These are phyloP conservation scores for Venturia canescens DNA, from an alignment of 1,140 invertebrate genomes.

Conservation along the genomic window DNA sequence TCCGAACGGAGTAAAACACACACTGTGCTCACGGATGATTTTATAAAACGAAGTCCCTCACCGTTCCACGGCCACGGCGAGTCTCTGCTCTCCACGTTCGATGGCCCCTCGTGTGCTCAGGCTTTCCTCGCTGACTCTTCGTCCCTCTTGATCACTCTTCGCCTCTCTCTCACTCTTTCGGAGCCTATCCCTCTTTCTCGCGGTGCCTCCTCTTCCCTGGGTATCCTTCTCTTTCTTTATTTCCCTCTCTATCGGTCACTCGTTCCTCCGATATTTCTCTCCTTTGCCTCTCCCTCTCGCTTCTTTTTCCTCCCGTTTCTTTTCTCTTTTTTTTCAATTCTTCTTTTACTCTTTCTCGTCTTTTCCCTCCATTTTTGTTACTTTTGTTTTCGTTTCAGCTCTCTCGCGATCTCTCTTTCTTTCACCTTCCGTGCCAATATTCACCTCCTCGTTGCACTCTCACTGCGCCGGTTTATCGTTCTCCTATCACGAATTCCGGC, in stretches of 20 bases:
- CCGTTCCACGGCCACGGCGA: slow-evolving; percentile 45
- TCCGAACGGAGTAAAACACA: background rate
- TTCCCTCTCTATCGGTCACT: background rate
- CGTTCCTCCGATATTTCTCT: background rate
- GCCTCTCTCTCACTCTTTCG: slow-evolving; percentile 3
- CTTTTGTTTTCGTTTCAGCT: background rate
- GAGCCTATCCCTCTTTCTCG: slow-evolving; percentile 31
- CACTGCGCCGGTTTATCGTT: slow-evolving; percentile 21
- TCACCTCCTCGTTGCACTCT: slow-evolving; percentile 33
- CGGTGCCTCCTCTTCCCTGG: slow-evolving; percentile 12
- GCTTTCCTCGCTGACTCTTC: slow-evolving; percentile 34
- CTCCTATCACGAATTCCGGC: slow-evolving; percentile 49
- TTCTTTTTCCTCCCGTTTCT: background rate
- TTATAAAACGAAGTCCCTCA: slow-evolving; percentile 45
- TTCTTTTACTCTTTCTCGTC: background rate
- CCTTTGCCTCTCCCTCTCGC: background rate
- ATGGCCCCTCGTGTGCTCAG: slow-evolving; percentile 45
- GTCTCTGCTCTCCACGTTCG: slow-evolving; percentile 46
- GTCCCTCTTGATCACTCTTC: slow-evolving; percentile 27
- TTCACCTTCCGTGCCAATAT: background rate
- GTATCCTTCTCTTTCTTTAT: slow-evolving; percentile 37
- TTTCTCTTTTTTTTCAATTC: background rate
- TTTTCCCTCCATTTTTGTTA: slow-evolving; percentile 6
- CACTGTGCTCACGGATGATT: slow-evolving; percentile 16
- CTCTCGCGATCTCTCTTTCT: slow-evolving; percentile 3